Evolutionary conservation across 1,140 invertebrate species (phyloP).

Genomic region (Panagrolaimus sp.): DNA sequence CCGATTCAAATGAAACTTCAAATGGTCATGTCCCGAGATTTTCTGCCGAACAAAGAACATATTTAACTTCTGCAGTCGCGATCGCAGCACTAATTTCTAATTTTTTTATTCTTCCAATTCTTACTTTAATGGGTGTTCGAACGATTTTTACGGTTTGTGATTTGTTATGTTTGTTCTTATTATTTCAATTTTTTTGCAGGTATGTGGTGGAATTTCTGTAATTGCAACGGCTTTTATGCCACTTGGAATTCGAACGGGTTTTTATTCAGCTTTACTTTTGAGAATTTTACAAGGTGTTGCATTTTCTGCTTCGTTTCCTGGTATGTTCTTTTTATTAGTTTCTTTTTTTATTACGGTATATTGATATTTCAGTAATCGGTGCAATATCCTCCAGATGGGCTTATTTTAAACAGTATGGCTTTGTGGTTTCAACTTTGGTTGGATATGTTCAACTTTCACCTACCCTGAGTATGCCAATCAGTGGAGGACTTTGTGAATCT

Average conservation of each 20-base stretch:
- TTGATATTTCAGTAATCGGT: constrained; percentile 31
- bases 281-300: constrained; percentile 39
- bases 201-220: constrained; percentile 21
- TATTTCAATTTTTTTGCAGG: no score
- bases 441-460: constrained; percentile 50
- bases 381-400: constrained; percentile 42
- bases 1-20: not conserved
- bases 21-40: not conserved
- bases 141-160: constrained; percentile 40
- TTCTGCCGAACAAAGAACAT: constrained; percentile 5
- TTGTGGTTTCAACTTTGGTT: constrained; percentile 45
- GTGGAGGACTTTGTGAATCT: constrained; percentile 41
- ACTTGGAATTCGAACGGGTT: constrained; percentile 38
- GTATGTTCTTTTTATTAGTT: no score
- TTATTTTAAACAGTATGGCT: constrained; percentile 47
- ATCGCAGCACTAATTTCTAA: constrained; percentile 40
- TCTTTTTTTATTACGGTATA: no score
- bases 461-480: constrained; percentile 54
- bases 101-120: constrained; percentile 34
- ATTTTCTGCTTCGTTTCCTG: constrained; percentile 48
- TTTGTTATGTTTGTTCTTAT: constrained; percentile 25
- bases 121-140: constrained; percentile 36
- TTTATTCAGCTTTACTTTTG: constrained; percentile 28
- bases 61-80: constrained; percentile 41
- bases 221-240: constrained; percentile 38